Base-by-base conservation (phyloP, 1,140 invertebrate species). In the Pectinophora gossypiella region DNA sequence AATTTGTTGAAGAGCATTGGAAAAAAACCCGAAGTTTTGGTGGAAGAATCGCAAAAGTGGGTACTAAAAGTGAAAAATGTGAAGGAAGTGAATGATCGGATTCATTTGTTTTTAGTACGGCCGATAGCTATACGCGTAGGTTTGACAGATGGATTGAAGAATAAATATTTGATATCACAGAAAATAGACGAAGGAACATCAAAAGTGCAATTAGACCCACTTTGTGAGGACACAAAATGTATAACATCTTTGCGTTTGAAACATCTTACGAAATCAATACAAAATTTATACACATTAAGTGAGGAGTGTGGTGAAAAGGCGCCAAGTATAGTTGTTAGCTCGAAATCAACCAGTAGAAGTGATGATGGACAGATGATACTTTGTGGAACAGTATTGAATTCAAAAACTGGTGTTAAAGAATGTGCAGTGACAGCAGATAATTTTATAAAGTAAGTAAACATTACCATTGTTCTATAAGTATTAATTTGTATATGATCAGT, bases 361-460 rank as follows among this genome's bases (percentile, higher is more conserved):
- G 50, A 77, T 13, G 59, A 59, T 20, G 68, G 58, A 50, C 56
- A 58, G 9, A 66, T 59, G 42, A 61, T 76, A 44, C 46, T 90
- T 20, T 90, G 89, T 56, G 89, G 89, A 2, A 72, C 86, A 47
- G 89, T 90, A 0, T 68, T 89, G 46, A 90, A 87, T 81, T 56
- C 54, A 6, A 69, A 79, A 35, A 76, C 81, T n/a, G 82, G 85
- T 52, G 46, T 56, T 12, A 90, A 90, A 63, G 89, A 90, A 56
- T 80, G 19, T 23, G 23, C n/a, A 18, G 57, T 87, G 13, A 87
- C 56, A 19, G 79, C 76, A 49, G 61, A 84, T 3, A 63, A 78
- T 10, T 90, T 88, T 70, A 72, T 85, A 53, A 82, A 68, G 83
- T 86, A 59, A 40, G 38, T 40, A 16, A n/a, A n/a, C n/a, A n/a